Conservation (phyloP, 2,113 vertebrate genomes). For the Spilogale gracilis region DNA sequence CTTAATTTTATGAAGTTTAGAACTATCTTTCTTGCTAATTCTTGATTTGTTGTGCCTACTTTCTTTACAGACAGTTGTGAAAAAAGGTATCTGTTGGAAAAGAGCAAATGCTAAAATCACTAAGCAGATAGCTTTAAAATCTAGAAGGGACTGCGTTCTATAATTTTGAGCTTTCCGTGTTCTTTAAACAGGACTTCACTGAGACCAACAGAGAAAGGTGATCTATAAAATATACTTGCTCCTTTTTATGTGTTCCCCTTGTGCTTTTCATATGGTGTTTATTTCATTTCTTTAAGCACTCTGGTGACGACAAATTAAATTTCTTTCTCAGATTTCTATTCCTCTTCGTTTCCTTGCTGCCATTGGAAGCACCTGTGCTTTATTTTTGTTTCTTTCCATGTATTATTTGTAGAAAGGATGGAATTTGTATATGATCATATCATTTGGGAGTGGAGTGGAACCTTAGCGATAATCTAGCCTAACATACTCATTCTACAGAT, state of each 20-base stretch:
- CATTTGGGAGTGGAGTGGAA: constrained; percentile 44
- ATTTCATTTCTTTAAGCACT: background rate
- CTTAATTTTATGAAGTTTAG: background rate
- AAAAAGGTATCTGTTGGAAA: background rate
- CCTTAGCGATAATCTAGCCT: background rate
- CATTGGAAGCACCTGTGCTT: background rate
- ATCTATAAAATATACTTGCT: background rate
- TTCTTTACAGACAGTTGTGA: background rate
- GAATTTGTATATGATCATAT: background rate
- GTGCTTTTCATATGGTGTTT: constrained; percentile 10
- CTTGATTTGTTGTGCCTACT: background rate
- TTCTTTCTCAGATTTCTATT: background rate
- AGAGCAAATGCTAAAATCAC: background rate
- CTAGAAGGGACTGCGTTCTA: background rate
- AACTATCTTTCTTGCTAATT: background rate
- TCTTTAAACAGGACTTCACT: background rate
- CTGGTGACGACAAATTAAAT: background rate
- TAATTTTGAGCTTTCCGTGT: background rate
- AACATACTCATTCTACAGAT: background rate
- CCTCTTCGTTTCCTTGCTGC: background rate
- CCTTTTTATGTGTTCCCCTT: background rate
- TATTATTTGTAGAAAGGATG: background rate
- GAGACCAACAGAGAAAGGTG: background rate
- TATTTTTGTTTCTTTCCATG: constrained; percentile 17
- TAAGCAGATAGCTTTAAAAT: constrained; percentile 22